Base-by-base conservation (phyloP, 2,113 vertebrate genomes). In the Xenus cinereus region DNA sequence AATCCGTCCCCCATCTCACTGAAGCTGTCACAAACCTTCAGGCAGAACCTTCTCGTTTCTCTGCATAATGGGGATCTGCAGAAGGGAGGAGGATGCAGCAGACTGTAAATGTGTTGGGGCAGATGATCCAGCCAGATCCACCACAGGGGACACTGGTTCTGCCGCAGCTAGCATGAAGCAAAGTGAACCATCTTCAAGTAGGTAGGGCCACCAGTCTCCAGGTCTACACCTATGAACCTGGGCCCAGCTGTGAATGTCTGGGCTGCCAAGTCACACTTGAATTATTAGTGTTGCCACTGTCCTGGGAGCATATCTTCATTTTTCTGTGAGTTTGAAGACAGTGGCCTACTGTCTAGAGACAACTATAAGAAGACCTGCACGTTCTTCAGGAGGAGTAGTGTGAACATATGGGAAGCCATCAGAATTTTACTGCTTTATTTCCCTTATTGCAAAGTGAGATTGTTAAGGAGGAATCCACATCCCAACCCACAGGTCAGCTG, bases 161-260 rank as follows among this genome's bases (percentile, higher is more conserved):
- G 35, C 41, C 56, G 17, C n/a, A 51, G 43, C 10, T 33, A 24
- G 6, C 1, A 4, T 18, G 27, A 56, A 79, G 33, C 6, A 1
- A 57, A 46, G 37, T 0, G 0, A 67, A 7, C 7, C 4, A 12
- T 17, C 35, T 39, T 35, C 37, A 41, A 45, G n/a, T 53, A 50
- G 33, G 43, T 18, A n/a, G 18, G 63, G 45, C 68, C 23, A 33
- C 12, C 22, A 10, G 27, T 39, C 32, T 45, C n/a, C 64, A 39
- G 46, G 10, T 46, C 46, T 46, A 46, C 46, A 22, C 46, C 23
- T 7, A 17, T 4, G 33, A 37, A 12, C 6, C 15, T 7, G 2
- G 14, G 24, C 16, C 10, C 11, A 68, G 53, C 20, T 32, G 15
- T 10, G 7, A 5, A 37, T 3, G 24, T 14, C 28, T 33, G 27